phyloP scores from a whole-genome alignment of 1,140 invertebrate species.

The Drosophila albomicans region DNA sequence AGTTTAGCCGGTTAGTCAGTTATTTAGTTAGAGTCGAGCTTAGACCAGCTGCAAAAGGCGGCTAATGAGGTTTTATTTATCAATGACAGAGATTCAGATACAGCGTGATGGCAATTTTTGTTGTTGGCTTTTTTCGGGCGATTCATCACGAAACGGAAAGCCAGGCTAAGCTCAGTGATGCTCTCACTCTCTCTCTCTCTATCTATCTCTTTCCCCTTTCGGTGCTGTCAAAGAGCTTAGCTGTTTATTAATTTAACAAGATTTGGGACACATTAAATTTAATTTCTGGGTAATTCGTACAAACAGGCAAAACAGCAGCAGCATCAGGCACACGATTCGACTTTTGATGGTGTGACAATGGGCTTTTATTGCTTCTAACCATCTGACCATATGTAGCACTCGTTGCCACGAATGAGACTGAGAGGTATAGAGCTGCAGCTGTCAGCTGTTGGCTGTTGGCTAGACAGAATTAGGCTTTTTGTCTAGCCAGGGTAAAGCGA shows the following conservation, averaged over 20 bases:
- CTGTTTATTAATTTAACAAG: constrained; percentile 80
- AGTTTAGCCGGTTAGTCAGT: constrained; percentile 24
- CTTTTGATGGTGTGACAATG: background rate
- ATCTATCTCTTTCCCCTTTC: background rate
- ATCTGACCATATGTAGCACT: constrained; percentile 3
- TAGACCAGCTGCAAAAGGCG: constrained; percentile 42
- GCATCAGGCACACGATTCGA: constrained; percentile 19
- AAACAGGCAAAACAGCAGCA: background rate
- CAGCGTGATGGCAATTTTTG: background rate
- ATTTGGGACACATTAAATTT: constrained; percentile 70
- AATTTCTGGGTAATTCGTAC: constrained; percentile 58
- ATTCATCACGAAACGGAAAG: constrained; percentile 57
- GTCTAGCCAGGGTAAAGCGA: constrained; percentile 69
- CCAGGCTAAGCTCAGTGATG: constrained; percentile 41
- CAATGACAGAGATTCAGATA: constrained; percentile 60
- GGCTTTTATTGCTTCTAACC: background rate
- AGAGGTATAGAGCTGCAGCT: constrained; percentile 56
- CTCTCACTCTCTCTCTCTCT: background rate
- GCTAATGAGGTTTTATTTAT: constrained; percentile 79
- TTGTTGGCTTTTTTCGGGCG: constrained; percentile 11
- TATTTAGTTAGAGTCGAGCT: constrained; percentile 39
- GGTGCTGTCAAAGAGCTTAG: constrained; percentile 63
- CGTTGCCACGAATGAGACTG: background rate
- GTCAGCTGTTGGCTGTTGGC: constrained; percentile 66
- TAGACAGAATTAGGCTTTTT: constrained; percentile 76